Evolutionary conservation across 1,140 invertebrate genomes (phyloP).

Genomic region (Trichonephila inaurata): DNA sequence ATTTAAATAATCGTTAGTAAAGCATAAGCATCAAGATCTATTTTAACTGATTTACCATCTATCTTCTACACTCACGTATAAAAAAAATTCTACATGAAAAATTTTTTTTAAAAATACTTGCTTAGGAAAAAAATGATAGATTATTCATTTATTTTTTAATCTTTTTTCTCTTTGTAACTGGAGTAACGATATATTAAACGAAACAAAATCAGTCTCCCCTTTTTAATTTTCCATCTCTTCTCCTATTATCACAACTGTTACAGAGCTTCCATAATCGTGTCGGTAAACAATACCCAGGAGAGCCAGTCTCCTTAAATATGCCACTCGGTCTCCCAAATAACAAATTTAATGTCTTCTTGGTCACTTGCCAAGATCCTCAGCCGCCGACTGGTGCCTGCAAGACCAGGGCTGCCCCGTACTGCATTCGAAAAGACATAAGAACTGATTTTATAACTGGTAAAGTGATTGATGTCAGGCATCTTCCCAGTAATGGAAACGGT

Average conservation of each 20-base stretch:
- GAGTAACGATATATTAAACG: neutral
- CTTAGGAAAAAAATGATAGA: too few relatives aligned
- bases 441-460: conserved; percentile 31
- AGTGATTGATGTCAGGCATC: conserved; percentile 46
- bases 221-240: neutral
- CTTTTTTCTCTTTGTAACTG: too few relatives aligned
- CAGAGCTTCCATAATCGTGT: neutral
- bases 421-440: conserved; percentile 32
- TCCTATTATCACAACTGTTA: neutral
- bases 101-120: too few relatives aligned
- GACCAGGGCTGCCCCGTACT: too few relatives aligned
- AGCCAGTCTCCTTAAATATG: neutral
- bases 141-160: too few relatives aligned
- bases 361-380: conserved; percentile 17
- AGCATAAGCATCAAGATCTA: too few relatives aligned
- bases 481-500: conserved; percentile 13
- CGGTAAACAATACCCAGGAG: neutral
- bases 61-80: too few relatives aligned
- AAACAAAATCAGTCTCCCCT: neutral
- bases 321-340: neutral
- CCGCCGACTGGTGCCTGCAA: conserved; percentile 40
- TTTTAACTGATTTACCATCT: too few relatives aligned
- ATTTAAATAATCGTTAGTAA: too few relatives aligned
- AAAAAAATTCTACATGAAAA: too few relatives aligned
- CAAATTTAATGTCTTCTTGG: conserved; percentile 34